Evolutionary conservation across 2,888 invertebrate genomes (phyloP).

Genomic region (Orthosia cruda): DNA sequence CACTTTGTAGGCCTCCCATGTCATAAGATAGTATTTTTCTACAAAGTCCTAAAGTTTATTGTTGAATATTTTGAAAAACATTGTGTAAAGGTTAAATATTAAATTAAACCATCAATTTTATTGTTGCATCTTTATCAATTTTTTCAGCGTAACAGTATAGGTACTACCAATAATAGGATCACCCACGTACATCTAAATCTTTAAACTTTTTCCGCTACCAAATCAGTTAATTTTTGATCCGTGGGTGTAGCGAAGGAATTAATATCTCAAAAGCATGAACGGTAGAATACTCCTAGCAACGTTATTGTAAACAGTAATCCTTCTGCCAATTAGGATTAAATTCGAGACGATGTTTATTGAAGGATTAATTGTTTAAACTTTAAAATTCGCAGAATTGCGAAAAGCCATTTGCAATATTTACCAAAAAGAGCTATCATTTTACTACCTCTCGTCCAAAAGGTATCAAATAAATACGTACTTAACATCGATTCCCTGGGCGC

Average conservation of each 20-base stretch:
- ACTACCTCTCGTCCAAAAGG: constrained; percentile 8
- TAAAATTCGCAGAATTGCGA: not conserved
- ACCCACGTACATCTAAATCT: too few relatives aligned
- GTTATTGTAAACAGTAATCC: not conserved
- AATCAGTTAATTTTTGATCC: not conserved
- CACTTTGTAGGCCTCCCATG: too few relatives aligned
- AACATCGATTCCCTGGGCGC: constrained; percentile 28
- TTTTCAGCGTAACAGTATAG: too few relatives aligned
- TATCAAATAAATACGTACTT: constrained; percentile 47
- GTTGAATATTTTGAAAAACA: too few relatives aligned
- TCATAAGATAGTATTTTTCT: too few relatives aligned
- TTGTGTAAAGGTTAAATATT: too few relatives aligned
- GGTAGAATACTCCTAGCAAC: not conserved
- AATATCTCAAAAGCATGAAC: not conserved
- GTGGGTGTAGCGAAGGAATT: not conserved
- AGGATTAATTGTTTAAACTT: not conserved
- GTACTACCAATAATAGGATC: too few relatives aligned
- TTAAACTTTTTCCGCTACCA: not conserved
- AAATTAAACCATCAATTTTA: too few relatives aligned
- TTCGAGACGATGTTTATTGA: not conserved
- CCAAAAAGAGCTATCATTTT: constrained; percentile 20
- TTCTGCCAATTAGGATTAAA: not conserved
- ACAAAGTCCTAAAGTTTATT: too few relatives aligned
- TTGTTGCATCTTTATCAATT: too few relatives aligned
- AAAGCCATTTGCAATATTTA: constrained; percentile 5